Conservation (phyloP, 2,113 vertebrate species). For the Microcebus lehilahytsara region DNA sequence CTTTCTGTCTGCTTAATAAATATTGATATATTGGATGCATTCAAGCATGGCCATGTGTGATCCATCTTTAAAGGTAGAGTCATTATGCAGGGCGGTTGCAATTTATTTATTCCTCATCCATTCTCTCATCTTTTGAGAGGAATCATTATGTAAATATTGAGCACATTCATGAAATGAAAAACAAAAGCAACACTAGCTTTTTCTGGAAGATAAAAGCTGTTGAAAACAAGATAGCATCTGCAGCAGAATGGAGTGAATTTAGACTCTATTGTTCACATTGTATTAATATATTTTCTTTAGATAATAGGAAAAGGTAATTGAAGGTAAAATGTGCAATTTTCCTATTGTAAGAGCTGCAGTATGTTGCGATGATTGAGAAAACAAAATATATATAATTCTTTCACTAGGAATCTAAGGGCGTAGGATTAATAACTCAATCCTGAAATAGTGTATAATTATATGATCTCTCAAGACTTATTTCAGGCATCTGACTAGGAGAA, state of each 20-base stretch:
- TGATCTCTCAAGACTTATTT: background rate
- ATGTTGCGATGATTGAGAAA: background rate
- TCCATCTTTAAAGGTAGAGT: conserved; percentile 80
- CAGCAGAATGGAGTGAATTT: background rate
- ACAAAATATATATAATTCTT: background rate
- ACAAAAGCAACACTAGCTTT: conserved; percentile 50
- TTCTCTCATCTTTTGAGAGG: conserved; percentile 74
- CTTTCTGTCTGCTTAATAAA: conserved; percentile 85
- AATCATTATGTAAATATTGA: conserved; percentile 77
- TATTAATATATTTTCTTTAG: conserved; percentile 47
- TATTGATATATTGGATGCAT: conserved; percentile 83
- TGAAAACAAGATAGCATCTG: conserved; percentile 52
- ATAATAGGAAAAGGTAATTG: conserved; percentile 59
- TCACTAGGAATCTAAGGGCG: background rate
- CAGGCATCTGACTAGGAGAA: background rate
- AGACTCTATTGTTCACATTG: background rate
- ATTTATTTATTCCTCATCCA: conserved; percentile 79
- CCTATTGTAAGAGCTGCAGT: background rate
- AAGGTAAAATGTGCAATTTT: conserved; percentile 59
- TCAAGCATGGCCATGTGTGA: conserved; percentile 72
- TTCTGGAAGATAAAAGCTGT: conserved; percentile 11
- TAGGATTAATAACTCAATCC: background rate
- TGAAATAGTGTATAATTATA: background rate
- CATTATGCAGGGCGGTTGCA: conserved; percentile 74
- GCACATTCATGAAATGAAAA: conserved; percentile 63